These are phyloP conservation scores for Brachionus plicatilis DNA, from an alignment of 1,140 invertebrate genomes.

Conservation along the genomic window DNA sequence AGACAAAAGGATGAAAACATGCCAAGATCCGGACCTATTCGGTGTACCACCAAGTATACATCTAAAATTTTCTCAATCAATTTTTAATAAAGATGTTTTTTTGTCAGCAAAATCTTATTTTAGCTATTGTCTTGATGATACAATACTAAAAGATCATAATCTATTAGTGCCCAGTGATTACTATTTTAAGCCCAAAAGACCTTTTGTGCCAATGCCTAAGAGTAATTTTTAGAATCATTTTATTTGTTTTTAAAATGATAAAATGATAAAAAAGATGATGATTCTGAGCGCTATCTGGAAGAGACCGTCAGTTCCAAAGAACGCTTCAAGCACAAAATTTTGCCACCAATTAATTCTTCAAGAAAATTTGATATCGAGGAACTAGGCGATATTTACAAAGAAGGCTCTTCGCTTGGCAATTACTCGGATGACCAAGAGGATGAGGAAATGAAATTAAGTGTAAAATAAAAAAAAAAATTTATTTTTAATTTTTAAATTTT, in stretches of 20 bases:
- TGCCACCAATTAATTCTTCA: neutral
- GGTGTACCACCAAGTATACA: constrained; percentile 51
- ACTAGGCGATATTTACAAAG: neutral
- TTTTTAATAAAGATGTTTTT: neutral
- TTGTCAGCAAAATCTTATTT: constrained; percentile 49
- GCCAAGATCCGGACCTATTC: constrained; percentile 46
- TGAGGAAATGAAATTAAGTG: neutral
- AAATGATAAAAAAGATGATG: neutral
- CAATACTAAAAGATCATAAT: constrained; percentile 48
- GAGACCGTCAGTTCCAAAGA: neutral
- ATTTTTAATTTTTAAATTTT: neutral
- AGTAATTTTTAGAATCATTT: constrained; percentile 43
- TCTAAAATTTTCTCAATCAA: neutral
- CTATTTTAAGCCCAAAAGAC: constrained; percentile 45
- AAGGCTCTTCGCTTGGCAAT: neutral
- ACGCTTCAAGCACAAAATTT: neutral
- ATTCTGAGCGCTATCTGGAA: neutral
- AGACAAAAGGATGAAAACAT: constrained; percentile 45
- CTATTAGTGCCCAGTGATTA: constrained; percentile 52
- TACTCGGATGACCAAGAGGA: neutral
- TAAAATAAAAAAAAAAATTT: neutral
- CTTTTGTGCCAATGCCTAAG: constrained; percentile 47
- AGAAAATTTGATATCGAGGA: neutral
- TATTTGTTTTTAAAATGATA: neutral
- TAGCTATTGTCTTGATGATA: constrained; percentile 50